A percentile compares a stretch with the other conserved stretches of the same genome.
Conservation (phyloP, 2,797 vertebrate genomes). For the Morelia viridis region DNA sequence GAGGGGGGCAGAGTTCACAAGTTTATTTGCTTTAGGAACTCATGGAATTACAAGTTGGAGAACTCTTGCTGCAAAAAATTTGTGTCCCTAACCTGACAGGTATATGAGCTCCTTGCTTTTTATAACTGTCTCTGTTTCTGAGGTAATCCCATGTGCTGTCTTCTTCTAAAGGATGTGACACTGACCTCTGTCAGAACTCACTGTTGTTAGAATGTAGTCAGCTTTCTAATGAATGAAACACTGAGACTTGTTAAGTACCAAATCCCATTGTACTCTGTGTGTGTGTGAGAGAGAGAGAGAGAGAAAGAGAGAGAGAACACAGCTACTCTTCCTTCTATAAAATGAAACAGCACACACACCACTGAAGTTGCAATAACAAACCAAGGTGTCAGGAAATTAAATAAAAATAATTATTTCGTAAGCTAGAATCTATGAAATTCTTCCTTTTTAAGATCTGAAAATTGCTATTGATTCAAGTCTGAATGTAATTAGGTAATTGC, state of each 20-base stretch:
- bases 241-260: background rate
- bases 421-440: constrained; percentile 31
- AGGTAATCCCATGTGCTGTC: background rate
- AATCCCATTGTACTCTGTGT: background rate
- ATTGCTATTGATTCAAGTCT: constrained; percentile 34
- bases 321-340: constrained; percentile 8
- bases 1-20: background rate
- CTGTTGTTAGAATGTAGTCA: background rate
- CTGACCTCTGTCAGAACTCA: background rate
- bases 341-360: background rate
- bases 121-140: background rate
- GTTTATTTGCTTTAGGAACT: background rate
- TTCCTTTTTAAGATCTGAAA: background rate
- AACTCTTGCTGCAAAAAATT: background rate
- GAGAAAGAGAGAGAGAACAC: background rate
- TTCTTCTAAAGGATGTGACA: background rate
- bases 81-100: background rate
- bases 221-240: background rate
- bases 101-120: background rate
- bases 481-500: constrained; percentile 23
- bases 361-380: constrained; percentile 1
- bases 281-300: too few species aligned
- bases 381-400: constrained; percentile 12
- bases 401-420: background rate
- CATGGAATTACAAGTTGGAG: background rate